Evolutionary conservation across 1,140 invertebrate species (phyloP).

Genomic region (Radopholus similis): DNA sequence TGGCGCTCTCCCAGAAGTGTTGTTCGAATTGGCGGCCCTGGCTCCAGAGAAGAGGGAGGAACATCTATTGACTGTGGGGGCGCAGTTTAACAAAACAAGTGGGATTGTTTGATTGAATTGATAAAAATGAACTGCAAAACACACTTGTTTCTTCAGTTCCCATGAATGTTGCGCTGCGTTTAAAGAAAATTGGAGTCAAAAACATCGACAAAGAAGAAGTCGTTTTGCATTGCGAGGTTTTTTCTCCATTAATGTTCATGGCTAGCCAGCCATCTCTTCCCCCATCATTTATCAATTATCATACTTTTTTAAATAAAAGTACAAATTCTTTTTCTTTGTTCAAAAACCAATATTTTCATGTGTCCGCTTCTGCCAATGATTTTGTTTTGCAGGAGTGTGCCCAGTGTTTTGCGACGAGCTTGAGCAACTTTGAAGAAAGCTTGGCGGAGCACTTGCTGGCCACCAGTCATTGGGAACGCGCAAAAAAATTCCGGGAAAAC

Average conservation of each 20-base stretch:
- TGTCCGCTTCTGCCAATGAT: neutral
- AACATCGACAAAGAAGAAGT: constrained; percentile 2
- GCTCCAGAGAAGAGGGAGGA: constrained; percentile 9
- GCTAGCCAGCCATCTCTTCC: neutral
- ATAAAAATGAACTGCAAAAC: neutral
- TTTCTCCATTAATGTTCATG: neutral
- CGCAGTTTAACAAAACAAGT: neutral
- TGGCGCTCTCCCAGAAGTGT: constrained; percentile 2
- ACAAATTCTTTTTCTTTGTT: no score
- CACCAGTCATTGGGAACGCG: constrained; percentile 23
- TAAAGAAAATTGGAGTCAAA: constrained; percentile 9
- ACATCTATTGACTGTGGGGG: neutral
- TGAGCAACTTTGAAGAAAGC: constrained; percentile 8
- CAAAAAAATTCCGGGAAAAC: constrained; percentile 4
- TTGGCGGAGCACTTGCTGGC: constrained; percentile 24
- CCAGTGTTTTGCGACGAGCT: constrained; percentile 15
- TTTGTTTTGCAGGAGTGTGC: constrained; percentile 26
- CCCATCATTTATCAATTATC: no score
- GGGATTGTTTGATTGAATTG: neutral
- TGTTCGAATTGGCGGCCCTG: constrained; percentile 12
- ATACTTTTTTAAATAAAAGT: no score
- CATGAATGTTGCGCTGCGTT: constrained; percentile 20
- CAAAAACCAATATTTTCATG: no score
- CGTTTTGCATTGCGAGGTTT: constrained; percentile 15
- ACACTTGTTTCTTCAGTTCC: constrained; percentile 6